Evolutionary conservation across 1,140 invertebrate species (phyloP).

Genomic region (Scylla paramamosain): DNA sequence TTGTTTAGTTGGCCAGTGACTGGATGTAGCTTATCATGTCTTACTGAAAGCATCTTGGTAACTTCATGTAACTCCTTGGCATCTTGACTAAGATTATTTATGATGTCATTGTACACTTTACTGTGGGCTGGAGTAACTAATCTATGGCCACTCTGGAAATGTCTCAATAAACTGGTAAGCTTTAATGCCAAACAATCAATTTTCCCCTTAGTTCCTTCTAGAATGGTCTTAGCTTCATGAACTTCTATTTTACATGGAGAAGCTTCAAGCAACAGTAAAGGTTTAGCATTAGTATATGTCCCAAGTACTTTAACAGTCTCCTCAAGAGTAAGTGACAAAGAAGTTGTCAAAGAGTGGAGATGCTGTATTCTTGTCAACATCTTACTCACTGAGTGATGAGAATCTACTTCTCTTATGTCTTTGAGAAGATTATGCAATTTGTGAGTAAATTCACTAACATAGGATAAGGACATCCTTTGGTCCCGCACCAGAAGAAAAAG

Average conservation of each 20-base stretch:
- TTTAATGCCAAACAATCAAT: slow-evolving; percentile 25
- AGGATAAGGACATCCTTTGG: slow-evolving; percentile 42
- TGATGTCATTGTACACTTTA: background rate
- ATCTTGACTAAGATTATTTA: background rate
- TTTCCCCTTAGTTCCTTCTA: slow-evolving; percentile 32
- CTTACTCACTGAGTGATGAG: slow-evolving; percentile 43
- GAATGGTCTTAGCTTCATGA: slow-evolving; percentile 44
- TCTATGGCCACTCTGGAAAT: slow-evolving; percentile 46
- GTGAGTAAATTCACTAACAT: slow-evolving; percentile 54
- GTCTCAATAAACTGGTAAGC: slow-evolving; percentile 36
- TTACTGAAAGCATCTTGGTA: background rate
- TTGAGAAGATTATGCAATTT: slow-evolving; percentile 52
- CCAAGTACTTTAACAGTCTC: slow-evolving; percentile 60
- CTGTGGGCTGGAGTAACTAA: slow-evolving; percentile 49
- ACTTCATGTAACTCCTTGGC: slow-evolving; percentile 43
- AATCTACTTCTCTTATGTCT: slow-evolving; percentile 53
- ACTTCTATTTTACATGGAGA: slow-evolving; percentile 6
- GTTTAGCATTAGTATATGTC: slow-evolving; percentile 30
- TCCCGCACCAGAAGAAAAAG: slow-evolving; percentile 81
- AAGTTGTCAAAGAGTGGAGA: slow-evolving; percentile 65
- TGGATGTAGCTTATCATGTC: slow-evolving; percentile 16
- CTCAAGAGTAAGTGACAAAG: slow-evolving; percentile 57
- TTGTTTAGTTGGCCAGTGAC: slow-evolving; percentile 15
- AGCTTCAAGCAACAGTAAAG: slow-evolving; percentile 38
- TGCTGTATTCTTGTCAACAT: slow-evolving; percentile 43